These are phyloP conservation scores for Harlomillsia oculata DNA, from an alignment of 1,140 invertebrate species.

Conservation along the genomic window DNA sequence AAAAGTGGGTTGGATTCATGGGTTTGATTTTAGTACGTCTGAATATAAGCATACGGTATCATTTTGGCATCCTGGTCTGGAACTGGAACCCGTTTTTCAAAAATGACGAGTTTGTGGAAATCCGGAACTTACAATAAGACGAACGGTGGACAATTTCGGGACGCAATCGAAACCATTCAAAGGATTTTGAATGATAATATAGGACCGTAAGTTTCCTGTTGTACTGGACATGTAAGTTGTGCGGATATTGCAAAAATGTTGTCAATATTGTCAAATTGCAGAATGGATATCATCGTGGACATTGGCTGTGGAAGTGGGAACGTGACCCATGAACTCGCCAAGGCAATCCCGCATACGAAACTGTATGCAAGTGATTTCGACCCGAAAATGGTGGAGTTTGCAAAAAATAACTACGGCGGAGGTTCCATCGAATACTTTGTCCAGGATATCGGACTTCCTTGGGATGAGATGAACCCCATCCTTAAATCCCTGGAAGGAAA, in stretches of 20 bases:
- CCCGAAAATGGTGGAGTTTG: conserved; percentile 4
- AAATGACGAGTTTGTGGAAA: no score
- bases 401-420: background rate
- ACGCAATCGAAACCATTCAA: background rate
- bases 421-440: background rate
- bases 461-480: background rate
- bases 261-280: background rate
- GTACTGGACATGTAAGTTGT: background rate
- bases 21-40: no score
- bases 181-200: background rate
- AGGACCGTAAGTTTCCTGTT: background rate
- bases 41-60: no score
- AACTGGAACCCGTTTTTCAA: no score
- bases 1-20: no score
- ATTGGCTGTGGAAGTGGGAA: conserved; percentile 13
- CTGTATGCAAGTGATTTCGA: conserved; percentile 2
- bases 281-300: conserved; percentile 10
- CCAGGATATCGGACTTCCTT: conserved; percentile 2
- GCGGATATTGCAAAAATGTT: background rate
- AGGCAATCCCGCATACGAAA: background rate
- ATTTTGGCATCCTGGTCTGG: no score
- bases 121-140: background rate
- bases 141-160: background rate
- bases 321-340: background rate
- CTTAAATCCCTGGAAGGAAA: conserved; percentile 7